A percentile compares a stretch with the other conserved stretches of the same genome.
These are phyloP conservation scores for Gopherus evgoodei DNA, from an alignment of 2,113 vertebrate species.

Conservation along the genomic window DNA sequence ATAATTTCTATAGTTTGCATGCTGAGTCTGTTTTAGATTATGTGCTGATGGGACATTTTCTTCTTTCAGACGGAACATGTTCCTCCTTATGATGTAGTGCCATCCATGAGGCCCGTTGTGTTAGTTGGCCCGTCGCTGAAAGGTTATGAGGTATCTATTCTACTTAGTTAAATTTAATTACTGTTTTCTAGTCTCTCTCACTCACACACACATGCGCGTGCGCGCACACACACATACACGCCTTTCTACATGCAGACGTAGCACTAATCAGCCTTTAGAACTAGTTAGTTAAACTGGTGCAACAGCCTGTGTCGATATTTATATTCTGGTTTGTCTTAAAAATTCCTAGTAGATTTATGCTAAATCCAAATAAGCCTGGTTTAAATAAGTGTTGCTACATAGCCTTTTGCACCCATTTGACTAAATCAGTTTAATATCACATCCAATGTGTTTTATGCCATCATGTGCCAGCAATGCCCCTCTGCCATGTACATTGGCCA, in stretches of 20 bases:
- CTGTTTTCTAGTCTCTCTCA: rapidly evolving
- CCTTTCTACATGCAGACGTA: background rate
- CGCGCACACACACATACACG: too few species aligned
- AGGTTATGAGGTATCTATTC: slow-evolving; percentile 92
- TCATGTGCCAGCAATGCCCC: too few species aligned
- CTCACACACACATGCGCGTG: too few species aligned
- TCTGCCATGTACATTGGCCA: too few species aligned
- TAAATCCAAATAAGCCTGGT: background rate
- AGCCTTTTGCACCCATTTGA: background rate
- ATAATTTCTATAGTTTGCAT: background rate
- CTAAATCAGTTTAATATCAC: background rate
- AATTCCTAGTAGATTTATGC: background rate
- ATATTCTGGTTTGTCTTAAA: background rate
- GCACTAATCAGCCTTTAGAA: background rate
- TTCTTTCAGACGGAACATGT: slow-evolving; percentile 91
- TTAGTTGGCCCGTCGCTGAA: slow-evolving; percentile 97
- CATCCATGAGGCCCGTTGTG: slow-evolving; percentile 98
- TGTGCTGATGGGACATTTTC: slow-evolving; percentile 23
- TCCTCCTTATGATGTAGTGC: slow-evolving; percentile 97
- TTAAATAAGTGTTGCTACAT: background rate
- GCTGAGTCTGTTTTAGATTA: rapidly evolving
- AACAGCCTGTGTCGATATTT: background rate
- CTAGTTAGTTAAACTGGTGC: background rate
- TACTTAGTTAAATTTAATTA: background rate
- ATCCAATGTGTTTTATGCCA: background rate